Evolutionary conservation across 2,888 invertebrate genomes (phyloP).

Genomic region (Strigamia crassipes): DNA sequence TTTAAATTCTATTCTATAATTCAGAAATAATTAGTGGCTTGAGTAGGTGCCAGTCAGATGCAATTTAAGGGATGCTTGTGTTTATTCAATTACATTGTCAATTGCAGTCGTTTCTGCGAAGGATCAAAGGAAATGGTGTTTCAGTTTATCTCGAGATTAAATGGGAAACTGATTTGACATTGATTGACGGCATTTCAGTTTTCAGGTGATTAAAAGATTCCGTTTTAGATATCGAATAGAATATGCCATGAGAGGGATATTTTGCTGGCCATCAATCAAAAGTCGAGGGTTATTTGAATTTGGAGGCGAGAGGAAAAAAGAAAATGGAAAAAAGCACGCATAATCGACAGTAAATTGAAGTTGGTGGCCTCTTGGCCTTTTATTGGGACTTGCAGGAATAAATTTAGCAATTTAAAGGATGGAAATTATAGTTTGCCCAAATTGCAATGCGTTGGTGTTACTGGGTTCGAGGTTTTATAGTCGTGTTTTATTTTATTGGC

Average conservation of each 20-base stretch:
- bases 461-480: background rate
- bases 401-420: background rate
- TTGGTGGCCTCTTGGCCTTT: background rate
- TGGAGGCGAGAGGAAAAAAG: background rate
- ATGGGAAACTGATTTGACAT: background rate
- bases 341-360: background rate
- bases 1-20: background rate
- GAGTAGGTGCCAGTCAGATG: background rate
- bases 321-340: background rate
- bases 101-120: background rate
- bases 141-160: constrained; percentile 12
- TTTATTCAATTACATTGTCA: constrained; percentile 6
- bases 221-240: no score
- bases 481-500: constrained; percentile 8
- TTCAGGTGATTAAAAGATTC: no score
- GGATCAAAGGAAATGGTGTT: background rate
- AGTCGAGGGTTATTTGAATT: background rate
- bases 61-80: background rate
- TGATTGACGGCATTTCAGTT: background rate
- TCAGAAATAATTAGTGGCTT: background rate
- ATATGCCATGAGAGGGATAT: no score
- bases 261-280: background rate
- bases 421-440: background rate
- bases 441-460: background rate
- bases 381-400: background rate